Percentiles rank a stretch among this genome's conserved stretches.
Conservation (phyloP, 2,888 invertebrate genomes). For the Andrena praecox region DNA sequence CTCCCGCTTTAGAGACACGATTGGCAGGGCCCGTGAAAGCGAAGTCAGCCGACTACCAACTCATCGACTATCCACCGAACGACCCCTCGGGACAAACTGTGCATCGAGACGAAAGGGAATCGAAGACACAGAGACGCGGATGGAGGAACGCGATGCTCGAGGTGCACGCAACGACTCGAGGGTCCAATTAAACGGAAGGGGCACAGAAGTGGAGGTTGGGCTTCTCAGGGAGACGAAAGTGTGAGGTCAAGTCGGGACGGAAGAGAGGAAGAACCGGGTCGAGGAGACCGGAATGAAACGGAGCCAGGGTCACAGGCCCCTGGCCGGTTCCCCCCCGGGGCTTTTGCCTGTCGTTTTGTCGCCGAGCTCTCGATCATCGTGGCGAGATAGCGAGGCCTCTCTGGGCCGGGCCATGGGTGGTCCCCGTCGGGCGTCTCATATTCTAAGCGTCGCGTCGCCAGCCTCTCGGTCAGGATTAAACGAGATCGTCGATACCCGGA, state of each 20-base stretch:
- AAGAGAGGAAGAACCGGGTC: constrained; percentile 33
- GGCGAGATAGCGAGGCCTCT: constrained; percentile 51
- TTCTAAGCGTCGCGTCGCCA: constrained; percentile 49
- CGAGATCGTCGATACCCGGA: constrained; percentile 58
- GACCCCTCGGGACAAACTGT: too few relatives aligned
- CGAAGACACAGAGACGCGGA: background rate
- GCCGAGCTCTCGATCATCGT: constrained; percentile 57
- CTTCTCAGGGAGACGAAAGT: constrained; percentile 1
- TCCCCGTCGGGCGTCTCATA: constrained; percentile 63
- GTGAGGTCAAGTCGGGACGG: constrained; percentile 29
- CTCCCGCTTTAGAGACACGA: too few relatives aligned
- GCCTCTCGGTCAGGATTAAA: constrained; percentile 48
- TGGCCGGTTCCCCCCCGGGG: constrained; percentile 28
- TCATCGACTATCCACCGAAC: too few relatives aligned
- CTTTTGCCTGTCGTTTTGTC: constrained; percentile 57
- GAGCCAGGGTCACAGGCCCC: constrained; percentile 45
- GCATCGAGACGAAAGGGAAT: background rate
- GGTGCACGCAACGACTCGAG: background rate
- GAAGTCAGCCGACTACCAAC: too few relatives aligned
- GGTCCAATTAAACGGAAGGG: constrained; percentile 24
- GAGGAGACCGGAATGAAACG: constrained; percentile 31
- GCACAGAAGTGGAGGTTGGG: background rate
- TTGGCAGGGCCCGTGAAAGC: too few relatives aligned
- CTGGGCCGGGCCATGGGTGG: constrained; percentile 56
- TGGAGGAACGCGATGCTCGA: background rate